Percentiles rank a stretch among this genome's conserved stretches.
phyloP scores from a whole-genome alignment of 1,140 invertebrate species.

The Cardiocondyla obscurior region DNA sequence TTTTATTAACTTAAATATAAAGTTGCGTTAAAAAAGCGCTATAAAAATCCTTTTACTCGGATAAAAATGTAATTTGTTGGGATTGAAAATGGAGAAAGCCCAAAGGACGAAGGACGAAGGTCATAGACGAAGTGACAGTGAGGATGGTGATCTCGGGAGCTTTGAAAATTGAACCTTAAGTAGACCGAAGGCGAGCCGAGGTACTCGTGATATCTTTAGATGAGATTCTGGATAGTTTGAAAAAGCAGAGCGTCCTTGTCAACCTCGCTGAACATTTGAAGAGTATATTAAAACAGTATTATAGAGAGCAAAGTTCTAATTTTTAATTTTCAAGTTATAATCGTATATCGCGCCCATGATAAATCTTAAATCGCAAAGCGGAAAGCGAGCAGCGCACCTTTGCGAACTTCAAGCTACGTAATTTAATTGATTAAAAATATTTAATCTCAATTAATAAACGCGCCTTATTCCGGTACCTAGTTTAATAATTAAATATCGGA shows the following conservation, averaged over 20 bases:
- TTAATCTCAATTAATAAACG: too few species aligned
- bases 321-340: conserved; percentile 9
- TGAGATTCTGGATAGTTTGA: conserved; percentile 39
- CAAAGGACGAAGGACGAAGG: conserved; percentile 1
- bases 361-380: neutral
- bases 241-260: neutral
- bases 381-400: neutral
- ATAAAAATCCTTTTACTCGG: neutral
- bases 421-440: neutral
- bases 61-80: conserved; percentile 19
- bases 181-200: conserved; percentile 27
- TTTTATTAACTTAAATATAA: neutral
- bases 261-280: neutral
- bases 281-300: conserved; percentile 29
- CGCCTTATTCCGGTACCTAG: neutral
- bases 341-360: neutral
- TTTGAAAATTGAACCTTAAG: conserved; percentile 70
- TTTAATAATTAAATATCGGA: neutral
- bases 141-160: conserved; percentile 45
- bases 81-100: neutral
- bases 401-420: too few species aligned
- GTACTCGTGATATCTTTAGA: conserved; percentile 42
- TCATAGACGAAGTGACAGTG: conserved; percentile 60
- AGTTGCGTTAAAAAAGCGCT: neutral
- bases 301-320: neutral